phyloP scores from a whole-genome alignment of 2,888 invertebrate genomes.

The Podotricha telesiphe region DNA sequence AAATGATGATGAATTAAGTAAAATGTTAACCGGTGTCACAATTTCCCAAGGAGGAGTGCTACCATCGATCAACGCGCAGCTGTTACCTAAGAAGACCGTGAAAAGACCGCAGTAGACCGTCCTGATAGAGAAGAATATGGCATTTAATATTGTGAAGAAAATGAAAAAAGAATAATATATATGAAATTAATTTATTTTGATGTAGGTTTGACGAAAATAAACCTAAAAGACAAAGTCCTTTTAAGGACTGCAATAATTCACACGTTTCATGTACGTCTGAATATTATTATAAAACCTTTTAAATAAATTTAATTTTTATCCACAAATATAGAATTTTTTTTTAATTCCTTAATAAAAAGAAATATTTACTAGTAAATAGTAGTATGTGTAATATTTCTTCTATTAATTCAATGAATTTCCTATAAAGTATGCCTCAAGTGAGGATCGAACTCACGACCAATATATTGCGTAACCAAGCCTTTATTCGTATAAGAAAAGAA shows the following conservation, averaged over 20 bases:
- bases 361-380: no score
- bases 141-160: neutral
- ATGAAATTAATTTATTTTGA: slow-evolving; percentile 27
- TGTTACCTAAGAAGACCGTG: slow-evolving; percentile 65
- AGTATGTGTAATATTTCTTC: no score
- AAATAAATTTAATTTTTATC: no score
- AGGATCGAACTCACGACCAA: slow-evolving; percentile 98
- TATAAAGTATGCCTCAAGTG: slow-evolving; percentile 87
- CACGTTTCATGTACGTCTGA: neutral
- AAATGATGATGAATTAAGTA: slow-evolving; percentile 65
- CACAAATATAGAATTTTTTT: no score
- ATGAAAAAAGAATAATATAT: neutral
- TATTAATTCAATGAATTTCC: no score
- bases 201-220: slow-evolving; percentile 40
- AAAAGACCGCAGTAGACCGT: slow-evolving; percentile 46
- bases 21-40: slow-evolving; percentile 58
- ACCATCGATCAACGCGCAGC: slow-evolving; percentile 57
- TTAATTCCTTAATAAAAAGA: no score
- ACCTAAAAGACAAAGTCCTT: slow-evolving; percentile 54
- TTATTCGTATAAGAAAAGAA: no score
- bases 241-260: slow-evolving; percentile 53
- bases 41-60: slow-evolving; percentile 65
- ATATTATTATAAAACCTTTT: no score
- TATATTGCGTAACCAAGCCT: slow-evolving; percentile 93
- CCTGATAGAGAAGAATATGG: neutral